Base-by-base conservation (phyloP, 2,113 vertebrate species). In the Mesitornis unicolor region DNA sequence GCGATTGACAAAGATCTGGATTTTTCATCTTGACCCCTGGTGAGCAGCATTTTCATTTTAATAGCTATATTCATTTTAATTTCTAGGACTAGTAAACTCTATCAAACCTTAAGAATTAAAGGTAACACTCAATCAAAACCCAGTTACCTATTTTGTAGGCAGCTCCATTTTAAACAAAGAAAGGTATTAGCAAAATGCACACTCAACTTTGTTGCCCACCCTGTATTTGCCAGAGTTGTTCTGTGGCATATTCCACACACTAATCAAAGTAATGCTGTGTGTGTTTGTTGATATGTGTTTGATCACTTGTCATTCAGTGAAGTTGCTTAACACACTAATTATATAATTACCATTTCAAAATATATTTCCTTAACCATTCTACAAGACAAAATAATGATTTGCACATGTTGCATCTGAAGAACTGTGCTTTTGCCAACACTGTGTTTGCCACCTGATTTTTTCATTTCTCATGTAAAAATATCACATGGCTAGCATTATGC, bases 291-390 rank as follows among this genome's bases (percentile, higher is more conserved):
- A 60, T 88, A 47, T 3, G 10, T 40, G 36, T 84, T 96, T 96
- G 91, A 77, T 71, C 56, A 78, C 64, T 93, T 92, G 64, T 94
- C 95, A 70, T 87, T 94, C 78, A 76, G 2, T 69, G 60, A 93
- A 78, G 71, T 93, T 95, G 71, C 90, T 81, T 93, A 95, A 91
- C 76, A 80, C 47, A 21, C 79, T 93, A 92, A 96, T 93, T 94
- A 81, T 75, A 61, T 94, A 96, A 96, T 93, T 95, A 89, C 31
- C 68, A 69, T 95, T 94, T 95, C 90, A 89, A 91, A 84, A 84
- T 77, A 24, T 19, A 59, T 97, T 96, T 93, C 74, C 74, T 87
- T 93, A 84, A 74, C 79, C 33, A 6, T 64, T 94, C 65, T 85
- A 17, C 56, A 54, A 60, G 90, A 84, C 90, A 87, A 74, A 95